These are phyloP conservation scores for Thunnus albacares DNA, from an alignment of 2,797 vertebrate species.

Conservation along the genomic window DNA sequence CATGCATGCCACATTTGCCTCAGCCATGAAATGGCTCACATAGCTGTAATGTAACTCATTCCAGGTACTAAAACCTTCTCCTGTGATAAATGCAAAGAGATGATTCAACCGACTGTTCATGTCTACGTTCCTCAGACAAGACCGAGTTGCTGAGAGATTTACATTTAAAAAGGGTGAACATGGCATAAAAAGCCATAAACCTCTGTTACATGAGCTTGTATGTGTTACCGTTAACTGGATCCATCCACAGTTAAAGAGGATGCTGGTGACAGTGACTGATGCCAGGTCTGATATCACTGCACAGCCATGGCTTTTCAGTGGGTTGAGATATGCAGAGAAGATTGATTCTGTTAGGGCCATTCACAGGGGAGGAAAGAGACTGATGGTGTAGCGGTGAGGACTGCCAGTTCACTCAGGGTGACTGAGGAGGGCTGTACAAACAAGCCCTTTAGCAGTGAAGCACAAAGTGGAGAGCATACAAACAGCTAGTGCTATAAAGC, in stretches of 20 bases:
- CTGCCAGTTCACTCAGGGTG: slow-evolving; percentile 73
- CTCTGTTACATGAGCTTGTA: not conserved
- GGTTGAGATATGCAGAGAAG: slow-evolving; percentile 43
- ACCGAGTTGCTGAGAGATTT: slow-evolving; percentile 17
- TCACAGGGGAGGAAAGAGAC: slow-evolving; percentile 52
- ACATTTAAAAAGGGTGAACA: slow-evolving; percentile 10
- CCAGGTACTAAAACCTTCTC: slow-evolving; percentile 60
- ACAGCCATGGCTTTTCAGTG: slow-evolving; percentile 24
- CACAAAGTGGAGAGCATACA: slow-evolving; percentile 74
- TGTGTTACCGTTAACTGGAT: slow-evolving; percentile 38
- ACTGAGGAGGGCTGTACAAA: slow-evolving; percentile 76
- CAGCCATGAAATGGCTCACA: slow-evolving; percentile 53
- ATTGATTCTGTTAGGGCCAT: slow-evolving; percentile 55
- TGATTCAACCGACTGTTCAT: slow-evolving; percentile 50
- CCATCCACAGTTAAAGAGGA: slow-evolving; percentile 40
- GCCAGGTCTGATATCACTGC: slow-evolving; percentile 32
- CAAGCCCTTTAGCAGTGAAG: slow-evolving; percentile 73
- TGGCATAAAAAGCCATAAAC: slow-evolving; percentile 26
- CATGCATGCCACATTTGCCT: slow-evolving; percentile 57
- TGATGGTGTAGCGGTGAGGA: slow-evolving; percentile 46
- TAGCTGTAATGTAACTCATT: slow-evolving; percentile 49
- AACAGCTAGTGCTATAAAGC: slow-evolving; percentile 62
- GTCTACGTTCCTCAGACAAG: slow-evolving; percentile 18
- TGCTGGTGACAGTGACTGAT: slow-evolving; percentile 46
- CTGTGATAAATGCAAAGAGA: slow-evolving; percentile 51